Percentiles rank a stretch among this genome's conserved stretches.
Conservation (phyloP, 2,888 invertebrate species). For the Autographa pulchrina region DNA sequence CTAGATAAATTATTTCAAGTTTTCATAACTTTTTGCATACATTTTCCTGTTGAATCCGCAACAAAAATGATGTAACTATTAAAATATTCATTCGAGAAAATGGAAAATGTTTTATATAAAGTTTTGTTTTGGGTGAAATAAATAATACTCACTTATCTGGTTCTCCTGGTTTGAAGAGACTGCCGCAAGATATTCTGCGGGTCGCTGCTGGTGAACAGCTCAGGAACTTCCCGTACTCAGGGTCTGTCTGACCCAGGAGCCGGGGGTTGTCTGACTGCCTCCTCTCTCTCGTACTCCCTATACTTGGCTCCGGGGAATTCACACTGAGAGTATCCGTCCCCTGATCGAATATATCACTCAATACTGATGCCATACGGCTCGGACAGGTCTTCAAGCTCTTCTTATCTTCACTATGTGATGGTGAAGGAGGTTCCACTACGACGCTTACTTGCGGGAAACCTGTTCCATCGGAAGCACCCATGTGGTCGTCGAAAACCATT, state of each 20-base stretch:
- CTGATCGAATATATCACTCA: conserved; percentile 83
- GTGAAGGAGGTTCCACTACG: conserved; percentile 93
- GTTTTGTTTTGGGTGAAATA: neutral
- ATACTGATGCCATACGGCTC: conserved; percentile 85
- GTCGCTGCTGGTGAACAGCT: conserved; percentile 96
- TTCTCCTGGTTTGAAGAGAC: conserved; percentile 94
- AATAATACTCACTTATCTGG: conserved; percentile 88
- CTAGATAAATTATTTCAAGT: conserved; percentile 17
- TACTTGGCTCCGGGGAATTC: conserved; percentile 83
- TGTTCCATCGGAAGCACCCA: conserved; percentile 25
- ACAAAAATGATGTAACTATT: conserved; percentile 20
- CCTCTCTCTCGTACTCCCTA: conserved; percentile 83
- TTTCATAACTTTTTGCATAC: conserved; percentile 22
- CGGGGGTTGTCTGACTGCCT: conserved; percentile 90
- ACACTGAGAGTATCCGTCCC: conserved; percentile 83
- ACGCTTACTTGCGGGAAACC: conserved; percentile 92
- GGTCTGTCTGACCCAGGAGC: conserved; percentile 89
- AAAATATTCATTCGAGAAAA: conserved; percentile 15
- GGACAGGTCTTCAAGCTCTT: conserved; percentile 79
- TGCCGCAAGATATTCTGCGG: conserved; percentile 97
- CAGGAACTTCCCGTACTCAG: conserved; percentile 91
- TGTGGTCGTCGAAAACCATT: conserved; percentile 45
- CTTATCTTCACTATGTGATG: conserved; percentile 91
- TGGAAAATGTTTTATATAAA: neutral
- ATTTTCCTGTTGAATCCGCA: conserved; percentile 33